These are phyloP conservation scores for Fulica atra DNA, from an alignment of 2,113 vertebrate species.

Conservation along the genomic window DNA sequence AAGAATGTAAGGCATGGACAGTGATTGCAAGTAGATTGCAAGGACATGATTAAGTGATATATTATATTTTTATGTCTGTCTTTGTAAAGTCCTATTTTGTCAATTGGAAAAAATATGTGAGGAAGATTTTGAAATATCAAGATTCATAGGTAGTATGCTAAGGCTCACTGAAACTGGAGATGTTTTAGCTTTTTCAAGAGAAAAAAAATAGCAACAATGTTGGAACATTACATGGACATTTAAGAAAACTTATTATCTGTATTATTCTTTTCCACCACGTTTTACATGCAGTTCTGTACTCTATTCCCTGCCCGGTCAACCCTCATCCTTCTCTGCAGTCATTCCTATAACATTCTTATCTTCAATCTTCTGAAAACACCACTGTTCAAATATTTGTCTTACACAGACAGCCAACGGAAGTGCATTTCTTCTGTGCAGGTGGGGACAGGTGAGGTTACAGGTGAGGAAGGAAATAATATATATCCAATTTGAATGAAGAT, in stretches of 20 bases:
- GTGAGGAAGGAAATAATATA: not conserved
- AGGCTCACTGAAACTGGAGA: not conserved
- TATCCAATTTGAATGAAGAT: not conserved
- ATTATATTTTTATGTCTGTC: not conserved
- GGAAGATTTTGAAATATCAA: not conserved
- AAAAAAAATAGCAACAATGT: not conserved
- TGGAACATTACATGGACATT: not conserved
- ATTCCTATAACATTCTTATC: not conserved
- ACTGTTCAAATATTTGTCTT: not conserved
- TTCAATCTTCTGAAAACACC: not conserved
- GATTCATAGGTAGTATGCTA: not conserved
- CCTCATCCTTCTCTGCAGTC: fast-evolving
- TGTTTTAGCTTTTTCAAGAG: not conserved
- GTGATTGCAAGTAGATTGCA: not conserved
- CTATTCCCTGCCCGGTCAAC: not conserved
- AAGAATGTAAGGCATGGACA: not conserved
- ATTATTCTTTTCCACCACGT: not conserved
- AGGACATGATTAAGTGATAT: not conserved
- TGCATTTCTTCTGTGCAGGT: not conserved
- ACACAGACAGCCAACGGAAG: not conserved
- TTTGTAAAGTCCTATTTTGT: not conserved
- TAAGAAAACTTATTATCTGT: not conserved
- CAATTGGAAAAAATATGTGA: not conserved
- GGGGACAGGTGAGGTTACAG: not conserved
- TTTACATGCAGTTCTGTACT: not conserved